Conservation (phyloP, 92 coral and sea anemone species). For the Phenganax stokvisi region DNA sequence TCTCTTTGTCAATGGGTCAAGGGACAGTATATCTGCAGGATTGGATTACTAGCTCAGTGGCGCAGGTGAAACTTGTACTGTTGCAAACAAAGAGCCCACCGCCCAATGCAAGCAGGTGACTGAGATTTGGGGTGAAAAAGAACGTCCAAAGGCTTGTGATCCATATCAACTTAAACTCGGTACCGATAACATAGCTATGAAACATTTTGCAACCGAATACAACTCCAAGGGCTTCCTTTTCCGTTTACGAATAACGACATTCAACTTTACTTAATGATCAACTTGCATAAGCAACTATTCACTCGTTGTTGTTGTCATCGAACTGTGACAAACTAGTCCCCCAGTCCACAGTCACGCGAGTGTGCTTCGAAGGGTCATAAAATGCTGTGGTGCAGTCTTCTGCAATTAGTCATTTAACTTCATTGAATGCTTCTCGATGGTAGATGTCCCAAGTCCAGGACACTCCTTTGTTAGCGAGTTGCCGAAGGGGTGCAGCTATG, state of each 20-base stretch:
- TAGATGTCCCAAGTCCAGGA: too few species aligned
- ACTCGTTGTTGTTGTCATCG: neutral
- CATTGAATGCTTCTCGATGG: neutral
- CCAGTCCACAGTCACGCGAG: neutral
- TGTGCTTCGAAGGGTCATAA: constrained; percentile 2
- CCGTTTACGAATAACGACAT: too few species aligned
- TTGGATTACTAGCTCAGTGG: neutral
- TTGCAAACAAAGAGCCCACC: constrained; percentile 17
- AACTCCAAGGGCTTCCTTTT: too few species aligned
- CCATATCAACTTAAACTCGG: neutral
- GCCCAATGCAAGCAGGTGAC: neutral
- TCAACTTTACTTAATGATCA: neutral
- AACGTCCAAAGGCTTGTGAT: neutral
- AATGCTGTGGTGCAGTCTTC: neutral
- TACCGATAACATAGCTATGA: neutral
- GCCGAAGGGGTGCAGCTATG: too few species aligned
- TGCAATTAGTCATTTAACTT: neutral
- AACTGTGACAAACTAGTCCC: neutral
- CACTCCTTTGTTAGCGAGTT: neutral
- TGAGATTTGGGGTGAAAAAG: neutral
- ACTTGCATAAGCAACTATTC: neutral
- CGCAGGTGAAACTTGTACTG: constrained; percentile 3
- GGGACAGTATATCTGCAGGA: neutral
- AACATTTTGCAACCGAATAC: too few species aligned
- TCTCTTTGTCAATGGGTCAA: neutral